Base-by-base conservation (phyloP, 2,888 invertebrate genomes). In the Sceliomorpha sp. region DNA sequence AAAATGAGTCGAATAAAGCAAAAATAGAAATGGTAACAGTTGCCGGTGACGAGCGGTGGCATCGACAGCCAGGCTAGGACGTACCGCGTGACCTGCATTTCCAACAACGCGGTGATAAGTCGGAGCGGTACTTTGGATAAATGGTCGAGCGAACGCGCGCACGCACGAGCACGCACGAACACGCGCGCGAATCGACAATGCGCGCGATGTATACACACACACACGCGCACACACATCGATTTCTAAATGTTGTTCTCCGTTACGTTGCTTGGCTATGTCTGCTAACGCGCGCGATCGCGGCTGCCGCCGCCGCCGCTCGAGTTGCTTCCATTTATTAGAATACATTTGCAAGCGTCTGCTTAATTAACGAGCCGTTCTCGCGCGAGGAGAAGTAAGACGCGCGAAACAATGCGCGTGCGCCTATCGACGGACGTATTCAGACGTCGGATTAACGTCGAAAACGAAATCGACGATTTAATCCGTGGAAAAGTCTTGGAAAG, bases 51-150 rank as follows among this genome's bases (percentile, higher is more conserved):
- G 20, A 20, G 20, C 5, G n/a, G 5, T 20, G 20, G 3, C 20
- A 20, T 20, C 5, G 20, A 5, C 20, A 20, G 20, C 2, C 20
- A 20, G 20, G 5, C 20, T 20, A 2, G 20, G 2, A 20, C 36
- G 44, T 47, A 27, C 26, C 37, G 48, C n/a, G 50, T 39, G 50
- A 51, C 50, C 50, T 51, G 39, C 39, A 51, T 51, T 51, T 51
- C 14, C 27, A 31, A 12, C 27, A 13, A 8, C 32, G 17, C 47
- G 8, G 31, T 47, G 47, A 47, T 47, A 47, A 47, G 47, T 32
- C 12, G 34, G 15, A 47, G 47, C 47, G 34, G 32, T 47, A 47
- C 47, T 34, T 34, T 6, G 47, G 27, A 47, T 32, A 47, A 47
- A 39, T 50, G 36, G 37, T 4, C n/a, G 37, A 37, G 31, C 45